Conservation (phyloP, 2,113 vertebrate genomes). For the Chlorocebus sabaeus region DNA sequence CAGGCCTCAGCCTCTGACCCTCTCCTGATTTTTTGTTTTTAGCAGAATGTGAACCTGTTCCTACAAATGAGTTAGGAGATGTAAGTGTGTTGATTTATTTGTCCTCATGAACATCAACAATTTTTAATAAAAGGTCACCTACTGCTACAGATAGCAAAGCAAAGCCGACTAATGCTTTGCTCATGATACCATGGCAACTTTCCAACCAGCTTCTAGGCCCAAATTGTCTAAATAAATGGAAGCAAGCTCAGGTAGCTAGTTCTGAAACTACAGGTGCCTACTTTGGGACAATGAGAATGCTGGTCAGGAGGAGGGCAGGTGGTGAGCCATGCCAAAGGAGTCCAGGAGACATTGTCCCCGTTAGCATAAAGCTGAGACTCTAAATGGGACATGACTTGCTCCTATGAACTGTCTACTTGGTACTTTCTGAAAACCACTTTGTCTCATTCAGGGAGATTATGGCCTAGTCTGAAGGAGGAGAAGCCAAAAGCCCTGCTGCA, state of each 20-base stretch:
- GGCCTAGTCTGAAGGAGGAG: not conserved
- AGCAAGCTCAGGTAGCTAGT: not conserved
- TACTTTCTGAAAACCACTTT: not conserved
- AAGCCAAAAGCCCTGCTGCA: not conserved
- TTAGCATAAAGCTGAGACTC: not conserved
- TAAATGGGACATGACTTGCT: not conserved
- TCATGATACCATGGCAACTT: not conserved
- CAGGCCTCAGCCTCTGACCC: not conserved
- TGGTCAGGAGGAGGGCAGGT: not conserved
- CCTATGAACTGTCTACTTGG: not conserved
- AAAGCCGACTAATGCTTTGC: not conserved
- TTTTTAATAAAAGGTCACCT: not conserved
- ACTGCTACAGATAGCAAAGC: not conserved
- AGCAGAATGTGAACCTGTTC: not conserved
- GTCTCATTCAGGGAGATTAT: slow-evolving; percentile 16
- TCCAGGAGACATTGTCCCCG: not conserved
- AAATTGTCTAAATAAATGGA: not conserved
- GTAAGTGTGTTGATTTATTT: not conserved
- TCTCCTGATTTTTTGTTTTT: not conserved
- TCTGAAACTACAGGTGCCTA: not conserved
- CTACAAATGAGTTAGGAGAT: not conserved
- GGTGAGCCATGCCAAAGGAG: not conserved
- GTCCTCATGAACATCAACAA: not conserved
- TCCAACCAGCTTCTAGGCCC: not conserved
- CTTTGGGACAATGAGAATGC: not conserved